Conservation (phyloP, 1,140 invertebrate species). For the Tetranychus cinnabarinus region DNA sequence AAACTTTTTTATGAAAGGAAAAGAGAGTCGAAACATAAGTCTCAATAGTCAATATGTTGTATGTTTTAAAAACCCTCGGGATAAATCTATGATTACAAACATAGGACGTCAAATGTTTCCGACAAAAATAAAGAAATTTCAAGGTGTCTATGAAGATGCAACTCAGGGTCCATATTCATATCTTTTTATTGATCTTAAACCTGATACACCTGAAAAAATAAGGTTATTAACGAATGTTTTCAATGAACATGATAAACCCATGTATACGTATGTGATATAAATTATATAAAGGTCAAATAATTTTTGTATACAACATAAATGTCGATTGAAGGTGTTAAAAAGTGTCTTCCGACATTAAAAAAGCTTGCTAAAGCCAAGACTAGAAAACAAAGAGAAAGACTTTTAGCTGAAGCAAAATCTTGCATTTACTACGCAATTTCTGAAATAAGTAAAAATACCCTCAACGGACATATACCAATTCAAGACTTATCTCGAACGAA, state of each 20-base stretch:
- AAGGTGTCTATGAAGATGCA: neutral
- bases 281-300: neutral
- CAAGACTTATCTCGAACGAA: too few species aligned
- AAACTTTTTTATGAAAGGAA: neutral
- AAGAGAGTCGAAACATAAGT: neutral
- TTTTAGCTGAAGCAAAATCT: too few species aligned
- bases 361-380: neutral
- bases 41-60: neutral
- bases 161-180: neutral
- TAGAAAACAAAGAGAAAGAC: neutral
- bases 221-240: neutral
- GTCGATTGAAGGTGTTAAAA: neutral
- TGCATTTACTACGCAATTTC: too few species aligned
- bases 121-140: neutral
- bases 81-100: neutral
- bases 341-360: neutral
- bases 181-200: neutral
- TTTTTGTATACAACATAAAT: neutral
- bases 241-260: neutral
- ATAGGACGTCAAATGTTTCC: neutral
- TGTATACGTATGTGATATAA: too few species aligned
- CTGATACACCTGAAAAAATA: neutral
- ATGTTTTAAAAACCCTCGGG: neutral
- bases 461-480: too few species aligned
- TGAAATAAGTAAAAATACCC: too few species aligned